A percentile compares a stretch with the other conserved stretches of the same genome.
These are phyloP conservation scores for Aphidoletes aphidimyza DNA, from an alignment of 2,888 invertebrate species.

Conservation along the genomic window DNA sequence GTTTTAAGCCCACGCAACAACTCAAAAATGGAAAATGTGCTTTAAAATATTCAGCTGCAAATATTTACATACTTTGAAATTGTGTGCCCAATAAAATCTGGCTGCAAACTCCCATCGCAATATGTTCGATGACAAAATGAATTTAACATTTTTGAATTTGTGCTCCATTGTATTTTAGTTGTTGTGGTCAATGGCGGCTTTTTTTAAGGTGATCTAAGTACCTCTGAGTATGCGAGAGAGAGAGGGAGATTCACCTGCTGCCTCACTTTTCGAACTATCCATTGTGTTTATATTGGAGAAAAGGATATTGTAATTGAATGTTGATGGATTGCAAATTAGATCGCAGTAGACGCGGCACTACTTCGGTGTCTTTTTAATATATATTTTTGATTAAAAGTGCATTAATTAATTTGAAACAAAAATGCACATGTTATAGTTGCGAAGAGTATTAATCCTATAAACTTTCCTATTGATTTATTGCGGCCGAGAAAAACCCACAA, in stretches of 20 bases:
- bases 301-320: too few species aligned
- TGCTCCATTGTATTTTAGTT: background rate
- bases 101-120: background rate
- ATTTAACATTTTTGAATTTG: background rate
- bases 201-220: too few species aligned
- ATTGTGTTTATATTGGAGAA: too few species aligned
- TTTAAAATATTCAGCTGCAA: slow-evolving; percentile 46
- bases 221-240: too few species aligned
- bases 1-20: slow-evolving; percentile 36
- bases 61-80: slow-evolving; percentile 30
- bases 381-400: too few species aligned
- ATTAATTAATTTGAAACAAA: too few species aligned
- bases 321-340: too few species aligned
- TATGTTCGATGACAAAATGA: background rate
- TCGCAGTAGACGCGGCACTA: too few species aligned
- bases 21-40: slow-evolving; percentile 44
- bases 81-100: slow-evolving; percentile 11
- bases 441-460: background rate
- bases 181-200: background rate
- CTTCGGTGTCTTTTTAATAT: too few species aligned
- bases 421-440: background rate
- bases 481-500: too few species aligned
- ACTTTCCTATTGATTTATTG: background rate
- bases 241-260: too few species aligned
- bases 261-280: too few species aligned